Percentiles rank a stretch among this genome's conserved stretches.
phyloP scores from a whole-genome alignment of 2,888 invertebrate species.

The Abscondita cerata region DNA sequence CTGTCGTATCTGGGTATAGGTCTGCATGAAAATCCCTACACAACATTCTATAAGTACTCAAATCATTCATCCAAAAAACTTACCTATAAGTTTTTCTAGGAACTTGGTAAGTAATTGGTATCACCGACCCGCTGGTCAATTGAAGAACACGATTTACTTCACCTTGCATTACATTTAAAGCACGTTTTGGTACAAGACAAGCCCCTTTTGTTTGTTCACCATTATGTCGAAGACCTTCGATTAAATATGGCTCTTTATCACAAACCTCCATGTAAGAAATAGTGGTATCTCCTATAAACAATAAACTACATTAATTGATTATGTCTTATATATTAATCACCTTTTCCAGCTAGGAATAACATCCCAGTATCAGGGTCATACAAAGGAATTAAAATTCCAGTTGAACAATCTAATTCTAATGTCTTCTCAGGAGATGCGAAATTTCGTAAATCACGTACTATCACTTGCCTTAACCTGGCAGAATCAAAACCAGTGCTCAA shows the following conservation, averaged over 20 bases:
- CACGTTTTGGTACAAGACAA: conserved; percentile 89
- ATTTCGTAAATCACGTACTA: conserved; percentile 86
- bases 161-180: conserved; percentile 94
- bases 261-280: conserved; percentile 90
- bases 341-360: conserved; percentile 94
- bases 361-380: conserved; percentile 94
- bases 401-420: conserved; percentile 83
- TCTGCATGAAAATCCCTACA: conserved; percentile 89
- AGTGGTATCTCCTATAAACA: conserved; percentile 77
- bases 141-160: conserved; percentile 93
- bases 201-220: conserved; percentile 97
- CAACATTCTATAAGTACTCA: no score
- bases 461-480: conserved; percentile 85
- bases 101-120: conserved; percentile 90
- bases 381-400: conserved; percentile 90
- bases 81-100: conserved; percentile 58
- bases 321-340: no score
- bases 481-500: conserved; percentile 91
- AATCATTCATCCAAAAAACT: no score
- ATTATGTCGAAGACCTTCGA: conserved; percentile 86
- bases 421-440: conserved; percentile 79
- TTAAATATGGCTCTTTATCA: conserved; percentile 88
- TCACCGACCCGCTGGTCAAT: conserved; percentile 83
- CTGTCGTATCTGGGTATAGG: conserved; percentile 89
- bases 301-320: no score